These are phyloP conservation scores for Varecia variegata DNA, from an alignment of 2,797 vertebrate genomes.

Conservation along the genomic window DNA sequence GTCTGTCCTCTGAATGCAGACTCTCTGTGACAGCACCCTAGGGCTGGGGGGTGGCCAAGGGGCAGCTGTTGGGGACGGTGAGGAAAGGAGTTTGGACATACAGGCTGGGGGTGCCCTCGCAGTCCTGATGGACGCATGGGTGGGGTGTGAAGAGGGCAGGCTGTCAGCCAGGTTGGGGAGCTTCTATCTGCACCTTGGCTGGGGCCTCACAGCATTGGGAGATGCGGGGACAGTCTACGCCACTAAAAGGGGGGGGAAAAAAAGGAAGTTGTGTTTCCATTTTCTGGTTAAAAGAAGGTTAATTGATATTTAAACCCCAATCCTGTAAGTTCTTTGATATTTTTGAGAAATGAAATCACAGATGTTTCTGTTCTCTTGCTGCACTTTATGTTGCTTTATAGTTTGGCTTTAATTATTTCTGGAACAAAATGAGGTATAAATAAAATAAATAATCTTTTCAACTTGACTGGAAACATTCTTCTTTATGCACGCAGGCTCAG, in stretches of 20 bases:
- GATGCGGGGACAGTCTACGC: not conserved
- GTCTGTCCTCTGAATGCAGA: not conserved
- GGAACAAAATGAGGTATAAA: not conserved
- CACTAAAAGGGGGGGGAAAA: not conserved
- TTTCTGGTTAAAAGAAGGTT: constrained; percentile 40
- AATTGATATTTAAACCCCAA: constrained; percentile 39
- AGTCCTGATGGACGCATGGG: accelerated
- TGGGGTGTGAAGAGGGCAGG: not conserved
- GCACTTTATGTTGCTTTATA: constrained; percentile 35
- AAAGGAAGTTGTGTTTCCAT: not conserved
- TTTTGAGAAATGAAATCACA: constrained; percentile 41
- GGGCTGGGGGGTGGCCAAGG: accelerated
- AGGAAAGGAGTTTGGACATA: not conserved
- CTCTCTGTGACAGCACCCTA: not conserved
- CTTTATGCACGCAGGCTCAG: not conserved
- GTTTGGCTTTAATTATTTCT: constrained; percentile 54
- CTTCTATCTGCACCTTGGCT: not conserved
- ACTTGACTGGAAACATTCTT: not conserved
- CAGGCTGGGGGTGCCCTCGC: not conserved
- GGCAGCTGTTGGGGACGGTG: not conserved
- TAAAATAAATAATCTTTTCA: constrained; percentile 12
- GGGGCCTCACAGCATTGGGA: not conserved
- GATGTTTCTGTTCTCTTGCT: constrained; percentile 10
- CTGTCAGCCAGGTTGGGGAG: not conserved
- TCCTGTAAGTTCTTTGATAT: constrained; percentile 37